Evolutionary conservation across 2,888 invertebrate genomes (phyloP).

Genomic region (Trichopria drosophilae): DNA sequence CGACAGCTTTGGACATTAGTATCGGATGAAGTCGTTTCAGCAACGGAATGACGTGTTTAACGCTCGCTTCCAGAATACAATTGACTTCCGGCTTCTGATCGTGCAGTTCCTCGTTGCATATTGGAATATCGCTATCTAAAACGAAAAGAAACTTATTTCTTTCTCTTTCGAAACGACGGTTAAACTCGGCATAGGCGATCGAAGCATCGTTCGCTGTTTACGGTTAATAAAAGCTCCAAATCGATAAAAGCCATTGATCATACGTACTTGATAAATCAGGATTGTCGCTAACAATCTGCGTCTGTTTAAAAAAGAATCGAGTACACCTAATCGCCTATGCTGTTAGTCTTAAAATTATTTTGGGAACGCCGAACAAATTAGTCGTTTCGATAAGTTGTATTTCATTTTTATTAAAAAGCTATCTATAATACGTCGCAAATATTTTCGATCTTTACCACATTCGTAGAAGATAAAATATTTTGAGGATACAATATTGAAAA

Average conservation of each 20-base stretch:
- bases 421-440: too few species aligned
- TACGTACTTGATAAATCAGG: slow-evolving; percentile 22
- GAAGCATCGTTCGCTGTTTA: slow-evolving; percentile 17
- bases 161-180: too few species aligned
- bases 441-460: too few species aligned
- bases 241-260: slow-evolving; percentile 11
- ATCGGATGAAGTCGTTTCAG: slow-evolving; percentile 69
- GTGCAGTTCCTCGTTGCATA: slow-evolving; percentile 60
- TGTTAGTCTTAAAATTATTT: too few species aligned
- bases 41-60: slow-evolving; percentile 67
- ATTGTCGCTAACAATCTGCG: slow-evolving; percentile 15
- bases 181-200: slow-evolving; percentile 24
- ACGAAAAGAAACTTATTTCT: too few species aligned
- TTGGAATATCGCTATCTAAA: slow-evolving; percentile 62
- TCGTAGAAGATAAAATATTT: slow-evolving; percentile 10
- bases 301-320: slow-evolving; percentile 4
- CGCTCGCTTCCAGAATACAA: slow-evolving; percentile 68
- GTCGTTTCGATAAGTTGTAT: too few species aligned
- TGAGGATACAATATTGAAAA: background rate
- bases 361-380: too few species aligned
- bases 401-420: too few species aligned
- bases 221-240: slow-evolving; percentile 24
- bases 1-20: slow-evolving; percentile 64
- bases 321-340: slow-evolving; percentile 24
- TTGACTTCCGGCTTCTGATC: slow-evolving; percentile 65